These are phyloP conservation scores for Morelia viridis DNA, from an alignment of 2,797 vertebrate species.

Conservation along the genomic window DNA sequence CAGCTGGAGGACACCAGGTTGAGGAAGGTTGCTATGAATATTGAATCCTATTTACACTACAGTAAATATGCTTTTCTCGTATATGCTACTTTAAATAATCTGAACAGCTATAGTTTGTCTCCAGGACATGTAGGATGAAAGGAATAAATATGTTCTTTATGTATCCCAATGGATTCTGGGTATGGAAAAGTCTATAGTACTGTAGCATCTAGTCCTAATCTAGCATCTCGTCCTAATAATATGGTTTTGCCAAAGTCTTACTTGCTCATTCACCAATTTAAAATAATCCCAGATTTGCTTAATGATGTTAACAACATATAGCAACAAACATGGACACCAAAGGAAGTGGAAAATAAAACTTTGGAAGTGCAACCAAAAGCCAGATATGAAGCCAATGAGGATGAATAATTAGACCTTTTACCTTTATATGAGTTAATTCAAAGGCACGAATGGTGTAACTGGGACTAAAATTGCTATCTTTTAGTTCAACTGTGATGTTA, in stretches of 20 bases:
- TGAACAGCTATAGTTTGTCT: too few species aligned
- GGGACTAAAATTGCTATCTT: slow-evolving; percentile 68
- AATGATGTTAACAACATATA: neutral
- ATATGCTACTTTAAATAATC: neutral
- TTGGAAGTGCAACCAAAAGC: neutral
- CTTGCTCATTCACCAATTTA: neutral
- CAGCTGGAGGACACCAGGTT: neutral
- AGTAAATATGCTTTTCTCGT: neutral
- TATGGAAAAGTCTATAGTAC: neutral
- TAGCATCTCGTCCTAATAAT: too few species aligned
- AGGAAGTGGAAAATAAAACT: neutral
- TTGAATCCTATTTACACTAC: neutral
- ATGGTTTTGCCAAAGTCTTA: too few species aligned
- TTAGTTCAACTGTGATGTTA: slow-evolving; percentile 80
- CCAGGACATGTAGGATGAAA: neutral
- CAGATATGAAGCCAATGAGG: neutral
- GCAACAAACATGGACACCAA: neutral
- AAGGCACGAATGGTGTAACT: slow-evolving; percentile 78
- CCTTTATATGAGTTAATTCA: slow-evolving; percentile 86
- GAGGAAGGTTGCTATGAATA: neutral
- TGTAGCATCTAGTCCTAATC: too few species aligned
- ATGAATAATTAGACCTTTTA: slow-evolving; percentile 54
- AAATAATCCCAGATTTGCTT: neutral
- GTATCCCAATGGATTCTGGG: neutral
- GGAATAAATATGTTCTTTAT: neutral